These are phyloP conservation scores for Sciurus niger DNA, from an alignment of 2,113 vertebrate genomes.

Conservation along the genomic window DNA sequence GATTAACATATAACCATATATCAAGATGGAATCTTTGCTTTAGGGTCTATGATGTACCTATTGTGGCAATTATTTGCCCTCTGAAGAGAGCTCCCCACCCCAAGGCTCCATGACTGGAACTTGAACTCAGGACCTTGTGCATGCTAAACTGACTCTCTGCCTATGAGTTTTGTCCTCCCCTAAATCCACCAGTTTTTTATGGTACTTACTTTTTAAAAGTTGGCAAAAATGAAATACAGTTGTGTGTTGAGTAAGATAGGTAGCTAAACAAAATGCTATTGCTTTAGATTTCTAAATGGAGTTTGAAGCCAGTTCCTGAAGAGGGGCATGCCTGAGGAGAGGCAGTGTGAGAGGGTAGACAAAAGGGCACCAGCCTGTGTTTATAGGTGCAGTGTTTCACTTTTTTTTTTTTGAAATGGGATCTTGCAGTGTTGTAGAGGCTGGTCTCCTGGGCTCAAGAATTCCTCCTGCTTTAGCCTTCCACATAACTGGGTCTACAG, in stretches of 20 bases:
- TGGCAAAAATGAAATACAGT: neutral
- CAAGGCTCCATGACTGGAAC: neutral
- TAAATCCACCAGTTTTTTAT: neutral
- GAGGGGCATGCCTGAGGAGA: neutral
- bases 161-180: too few species aligned
- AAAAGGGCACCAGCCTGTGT: neutral
- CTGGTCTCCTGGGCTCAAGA: neutral
- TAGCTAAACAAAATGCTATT: neutral
- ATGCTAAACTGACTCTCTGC: neutral
- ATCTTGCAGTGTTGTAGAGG: too few species aligned
- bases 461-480: too few species aligned
- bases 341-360: neutral
- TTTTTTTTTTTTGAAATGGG: neutral
- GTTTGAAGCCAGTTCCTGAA: slow-evolving; percentile 3
- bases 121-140: neutral
- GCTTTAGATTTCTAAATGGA: neutral
- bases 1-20: neutral
- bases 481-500: neutral
- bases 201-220: slow-evolving; percentile 53
- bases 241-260: neutral
- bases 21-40: slow-evolving; percentile 9
- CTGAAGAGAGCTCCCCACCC: neutral
- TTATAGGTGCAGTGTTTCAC: neutral
- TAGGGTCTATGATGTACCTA: neutral
- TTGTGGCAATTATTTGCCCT: slow-evolving; percentile 42